phyloP scores from a whole-genome alignment of 2,113 vertebrate species.

The Sphaerodactylus townsendi region DNA sequence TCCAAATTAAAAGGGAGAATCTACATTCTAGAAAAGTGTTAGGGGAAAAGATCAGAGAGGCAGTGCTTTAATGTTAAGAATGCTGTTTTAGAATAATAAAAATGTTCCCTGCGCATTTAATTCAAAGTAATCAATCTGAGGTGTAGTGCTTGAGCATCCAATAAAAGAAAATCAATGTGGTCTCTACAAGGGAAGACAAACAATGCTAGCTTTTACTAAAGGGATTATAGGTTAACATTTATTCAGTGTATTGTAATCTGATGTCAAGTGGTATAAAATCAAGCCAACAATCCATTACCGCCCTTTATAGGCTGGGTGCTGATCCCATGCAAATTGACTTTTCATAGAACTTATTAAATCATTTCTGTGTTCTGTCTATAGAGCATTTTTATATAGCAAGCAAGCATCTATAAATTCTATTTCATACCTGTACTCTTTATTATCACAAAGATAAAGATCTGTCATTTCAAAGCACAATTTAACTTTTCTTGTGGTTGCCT shows the following conservation, averaged over 20 bases:
- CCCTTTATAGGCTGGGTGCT: conserved; percentile 84
- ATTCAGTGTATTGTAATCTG: conserved; percentile 89
- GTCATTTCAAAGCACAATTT: conserved; percentile 59
- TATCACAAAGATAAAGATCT: conserved; percentile 66
- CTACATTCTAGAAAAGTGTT: conserved; percentile 48
- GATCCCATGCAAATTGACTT: conserved; percentile 87
- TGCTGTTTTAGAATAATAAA: conserved; percentile 82
- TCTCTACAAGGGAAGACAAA: conserved; percentile 87
- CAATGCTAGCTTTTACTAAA: conserved; percentile 86
- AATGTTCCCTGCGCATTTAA: conserved; percentile 88
- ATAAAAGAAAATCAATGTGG: conserved; percentile 93
- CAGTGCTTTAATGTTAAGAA: conserved; percentile 72
- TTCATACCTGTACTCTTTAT: conserved; percentile 52
- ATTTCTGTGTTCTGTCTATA: conserved; percentile 72
- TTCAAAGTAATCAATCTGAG: conserved; percentile 94
- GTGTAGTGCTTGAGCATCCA: conserved; percentile 87
- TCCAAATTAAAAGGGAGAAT: conserved; percentile 74
- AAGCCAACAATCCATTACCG: conserved; percentile 90
- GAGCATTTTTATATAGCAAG: conserved; percentile 68
- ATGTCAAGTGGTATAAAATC: conserved; percentile 89
- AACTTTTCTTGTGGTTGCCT: conserved; percentile 49
- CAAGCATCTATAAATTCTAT: conserved; percentile 69
- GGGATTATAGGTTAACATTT: conserved; percentile 97
- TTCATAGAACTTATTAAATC: conserved; percentile 81
- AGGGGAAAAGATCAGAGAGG: conserved; percentile 28